These are phyloP conservation scores for Manis pentadactyla DNA, from an alignment of 2,797 vertebrate species.

Conservation along the genomic window DNA sequence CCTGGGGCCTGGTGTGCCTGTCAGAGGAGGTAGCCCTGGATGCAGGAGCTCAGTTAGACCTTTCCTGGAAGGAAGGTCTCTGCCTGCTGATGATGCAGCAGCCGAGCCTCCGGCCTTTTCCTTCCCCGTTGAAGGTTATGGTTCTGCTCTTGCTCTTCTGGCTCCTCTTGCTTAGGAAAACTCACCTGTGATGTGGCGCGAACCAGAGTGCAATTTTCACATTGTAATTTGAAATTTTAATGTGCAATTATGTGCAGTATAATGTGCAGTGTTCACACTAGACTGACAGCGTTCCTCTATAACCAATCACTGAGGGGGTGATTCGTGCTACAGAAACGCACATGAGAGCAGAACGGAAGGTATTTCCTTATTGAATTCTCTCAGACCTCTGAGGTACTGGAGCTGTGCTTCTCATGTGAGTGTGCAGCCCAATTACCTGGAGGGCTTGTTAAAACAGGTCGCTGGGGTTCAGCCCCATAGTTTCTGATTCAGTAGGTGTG, in stretches of 20 bases:
- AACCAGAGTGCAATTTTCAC: not conserved
- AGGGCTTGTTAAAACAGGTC: constrained; percentile 20
- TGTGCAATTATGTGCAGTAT: not conserved
- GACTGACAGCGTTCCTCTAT: not conserved
- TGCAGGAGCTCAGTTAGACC: not conserved
- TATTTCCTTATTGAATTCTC: not conserved
- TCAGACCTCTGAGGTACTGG: not conserved
- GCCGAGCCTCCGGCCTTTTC: not conserved
- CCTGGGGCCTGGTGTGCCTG: not conserved
- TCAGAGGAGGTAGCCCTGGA: not conserved
- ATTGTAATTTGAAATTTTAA: not conserved
- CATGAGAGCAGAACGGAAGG: not conserved
- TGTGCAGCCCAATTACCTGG: not conserved
- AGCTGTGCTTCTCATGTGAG: not conserved
- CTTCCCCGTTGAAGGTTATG: not conserved
- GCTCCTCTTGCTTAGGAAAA: not conserved
- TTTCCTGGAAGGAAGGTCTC: not conserved
- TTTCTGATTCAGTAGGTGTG: not conserved
- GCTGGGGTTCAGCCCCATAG: not conserved
- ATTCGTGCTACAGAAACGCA: not conserved
- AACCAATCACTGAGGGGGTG: not conserved
- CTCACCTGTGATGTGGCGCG: not conserved
- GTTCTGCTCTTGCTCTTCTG: not conserved
- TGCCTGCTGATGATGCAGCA: not conserved
- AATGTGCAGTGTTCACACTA: not conserved